phyloP scores from a whole-genome alignment of 2,888 invertebrate genomes.

The Chrysotoxum bicinctum region DNA sequence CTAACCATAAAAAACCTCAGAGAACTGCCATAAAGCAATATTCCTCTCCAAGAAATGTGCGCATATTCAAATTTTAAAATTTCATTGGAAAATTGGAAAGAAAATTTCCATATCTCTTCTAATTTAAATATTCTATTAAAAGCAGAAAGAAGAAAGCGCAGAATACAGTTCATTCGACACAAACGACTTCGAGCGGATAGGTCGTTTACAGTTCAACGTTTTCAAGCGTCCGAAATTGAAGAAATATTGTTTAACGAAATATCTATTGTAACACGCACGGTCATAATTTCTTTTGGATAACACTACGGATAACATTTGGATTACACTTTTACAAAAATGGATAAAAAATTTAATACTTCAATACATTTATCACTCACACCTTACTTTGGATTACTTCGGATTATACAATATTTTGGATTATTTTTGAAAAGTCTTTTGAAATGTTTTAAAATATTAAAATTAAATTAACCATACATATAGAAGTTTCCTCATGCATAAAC shows the following conservation, averaged over 20 bases:
- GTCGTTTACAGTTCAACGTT: slow-evolving; percentile 22
- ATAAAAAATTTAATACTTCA: neutral
- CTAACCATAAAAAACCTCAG: neutral
- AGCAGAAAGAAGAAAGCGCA: no score
- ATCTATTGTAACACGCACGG: no score
- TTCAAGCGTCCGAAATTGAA: neutral
- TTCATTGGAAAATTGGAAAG: slow-evolving; percentile 58
- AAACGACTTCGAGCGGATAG: slow-evolving; percentile 48
- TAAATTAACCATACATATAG: neutral
- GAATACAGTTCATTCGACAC: slow-evolving; percentile 13
- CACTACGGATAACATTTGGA: neutral
- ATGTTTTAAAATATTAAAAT: neutral
- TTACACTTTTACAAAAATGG: neutral
- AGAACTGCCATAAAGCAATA: neutral
- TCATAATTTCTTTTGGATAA: neutral
- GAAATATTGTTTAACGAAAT: neutral
- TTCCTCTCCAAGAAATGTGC: slow-evolving; percentile 32
- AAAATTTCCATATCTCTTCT: slow-evolving; percentile 29
- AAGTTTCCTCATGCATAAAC: no score
- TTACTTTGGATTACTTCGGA: neutral
- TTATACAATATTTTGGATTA: neutral
- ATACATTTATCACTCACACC: neutral
- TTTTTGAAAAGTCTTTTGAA: neutral
- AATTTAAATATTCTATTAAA: slow-evolving; percentile 53
- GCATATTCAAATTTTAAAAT: slow-evolving; percentile 72